Evolutionary conservation across 2,113 vertebrate species (phyloP).

Genomic region (Rhodinocichla rosea): DNA sequence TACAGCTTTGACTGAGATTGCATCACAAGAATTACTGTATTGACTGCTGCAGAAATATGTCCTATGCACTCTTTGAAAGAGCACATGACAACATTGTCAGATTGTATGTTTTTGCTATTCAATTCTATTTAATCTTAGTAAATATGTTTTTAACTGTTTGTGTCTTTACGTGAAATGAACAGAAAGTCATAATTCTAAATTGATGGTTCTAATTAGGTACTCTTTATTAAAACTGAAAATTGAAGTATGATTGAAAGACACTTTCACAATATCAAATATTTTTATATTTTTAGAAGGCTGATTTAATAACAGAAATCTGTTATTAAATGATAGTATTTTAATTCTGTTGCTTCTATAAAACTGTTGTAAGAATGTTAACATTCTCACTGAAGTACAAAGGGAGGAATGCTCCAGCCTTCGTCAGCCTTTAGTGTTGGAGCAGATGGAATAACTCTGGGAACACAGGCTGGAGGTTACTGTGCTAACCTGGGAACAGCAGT

Average conservation of each 20-base stretch:
- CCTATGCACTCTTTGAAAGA: conserved; percentile 73
- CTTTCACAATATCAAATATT: conserved; percentile 44
- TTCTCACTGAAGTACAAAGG: neutral
- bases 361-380: conserved; percentile 11
- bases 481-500: neutral
- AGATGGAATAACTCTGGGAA: neutral
- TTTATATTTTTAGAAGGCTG: conserved; percentile 66
- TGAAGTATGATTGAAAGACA: conserved; percentile 49
- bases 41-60: conserved; percentile 65
- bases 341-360: conserved; percentile 43
- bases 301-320: conserved; percentile 42
- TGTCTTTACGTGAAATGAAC: conserved; percentile 39
- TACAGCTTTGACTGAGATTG: conserved; percentile 58
- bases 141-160: conserved; percentile 55
- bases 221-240: conserved; percentile 56
- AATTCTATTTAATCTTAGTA: conserved; percentile 52
- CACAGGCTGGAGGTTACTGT: neutral
- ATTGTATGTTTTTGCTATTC: conserved; percentile 59
- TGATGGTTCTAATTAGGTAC: conserved; percentile 45
- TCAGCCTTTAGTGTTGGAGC: neutral
- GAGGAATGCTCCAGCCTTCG: neutral
- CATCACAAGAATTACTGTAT: conserved; percentile 39
- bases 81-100: conserved; percentile 61
- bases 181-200: conserved; percentile 16
- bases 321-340: neutral